Percentiles rank a stretch among this genome's conserved stretches.
Conservation (phyloP, 1,140 invertebrate genomes). For the Lycorma delicatula region DNA sequence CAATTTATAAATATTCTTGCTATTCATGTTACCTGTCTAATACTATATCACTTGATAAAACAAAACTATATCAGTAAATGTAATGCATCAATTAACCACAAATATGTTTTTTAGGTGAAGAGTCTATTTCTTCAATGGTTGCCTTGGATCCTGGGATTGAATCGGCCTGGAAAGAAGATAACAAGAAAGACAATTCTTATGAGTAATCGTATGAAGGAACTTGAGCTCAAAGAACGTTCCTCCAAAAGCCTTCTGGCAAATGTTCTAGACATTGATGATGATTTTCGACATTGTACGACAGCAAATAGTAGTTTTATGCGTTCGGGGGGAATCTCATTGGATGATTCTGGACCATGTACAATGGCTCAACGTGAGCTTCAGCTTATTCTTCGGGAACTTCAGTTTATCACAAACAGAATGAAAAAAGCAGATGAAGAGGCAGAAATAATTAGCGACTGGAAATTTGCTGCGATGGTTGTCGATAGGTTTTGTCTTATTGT, state of each 20-base stretch:
- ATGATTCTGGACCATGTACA: slow-evolving; percentile 33
- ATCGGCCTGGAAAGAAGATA: slow-evolving; percentile 87
- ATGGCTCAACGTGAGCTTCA: slow-evolving; percentile 57
- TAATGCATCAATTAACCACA: too few species aligned
- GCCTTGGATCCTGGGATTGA: slow-evolving; percentile 90
- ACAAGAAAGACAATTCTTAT: slow-evolving; percentile 81
- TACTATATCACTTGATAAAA: too few species aligned
- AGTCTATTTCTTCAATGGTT: slow-evolving; percentile 92
- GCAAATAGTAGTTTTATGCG: slow-evolving; percentile 42
- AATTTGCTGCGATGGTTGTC: slow-evolving; percentile 98
- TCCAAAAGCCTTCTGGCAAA: slow-evolving; percentile 91
- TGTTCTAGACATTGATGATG: slow-evolving; percentile 89
- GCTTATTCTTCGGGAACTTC: slow-evolving; percentile 81
- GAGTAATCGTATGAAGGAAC: slow-evolving; percentile 78
- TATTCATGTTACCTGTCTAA: too few species aligned
- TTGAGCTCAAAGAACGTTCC: slow-evolving; percentile 85
- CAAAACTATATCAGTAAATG: too few species aligned
- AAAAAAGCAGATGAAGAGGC: slow-evolving; percentile 81
- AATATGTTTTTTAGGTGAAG: slow-evolving; percentile 73
- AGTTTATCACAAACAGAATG: slow-evolving; percentile 87
- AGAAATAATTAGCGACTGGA: slow-evolving; percentile 95
- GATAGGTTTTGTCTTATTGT: slow-evolving; percentile 95
- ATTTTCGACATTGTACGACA: slow-evolving; percentile 55
- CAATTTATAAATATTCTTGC: too few species aligned
- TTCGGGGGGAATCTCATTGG: slow-evolving; percentile 36